Conservation (phyloP, 2,888 invertebrate genomes). For the Mechanitis messenoides region DNA sequence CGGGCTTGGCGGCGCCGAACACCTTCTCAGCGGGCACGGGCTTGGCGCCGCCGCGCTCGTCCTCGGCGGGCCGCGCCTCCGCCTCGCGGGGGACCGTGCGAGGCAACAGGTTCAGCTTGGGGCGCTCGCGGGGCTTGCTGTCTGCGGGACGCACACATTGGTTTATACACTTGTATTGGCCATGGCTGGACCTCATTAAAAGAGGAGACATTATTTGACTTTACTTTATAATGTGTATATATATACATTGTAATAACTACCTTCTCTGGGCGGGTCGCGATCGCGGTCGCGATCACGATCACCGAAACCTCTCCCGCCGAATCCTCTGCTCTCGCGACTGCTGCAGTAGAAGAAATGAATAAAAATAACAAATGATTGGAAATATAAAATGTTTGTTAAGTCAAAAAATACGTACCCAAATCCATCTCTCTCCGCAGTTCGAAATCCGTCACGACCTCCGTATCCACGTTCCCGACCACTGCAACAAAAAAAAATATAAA, state of each 20-base stretch:
- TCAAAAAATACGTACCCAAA: conserved; percentile 30
- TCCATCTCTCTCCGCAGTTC: conserved; percentile 58
- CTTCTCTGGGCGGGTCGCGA: conserved; percentile 62
- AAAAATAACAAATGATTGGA: neutral
- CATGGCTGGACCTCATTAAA: too few relatives aligned
- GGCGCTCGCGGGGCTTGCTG: conserved; percentile 81
- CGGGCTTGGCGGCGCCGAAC: conserved; percentile 96
- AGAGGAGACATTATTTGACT: too few relatives aligned
- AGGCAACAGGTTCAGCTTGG: conserved; percentile 87
- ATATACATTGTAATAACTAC: conserved; percentile 36
- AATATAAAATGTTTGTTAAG: neutral
- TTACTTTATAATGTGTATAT: too few relatives aligned
- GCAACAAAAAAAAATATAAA: conserved; percentile 9
- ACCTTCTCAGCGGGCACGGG: conserved; percentile 83
- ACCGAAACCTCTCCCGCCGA: conserved; percentile 61
- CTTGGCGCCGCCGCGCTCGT: conserved; percentile 47
- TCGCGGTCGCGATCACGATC: conserved; percentile 49
- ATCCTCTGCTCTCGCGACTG: conserved; percentile 61
- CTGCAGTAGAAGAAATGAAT: conserved; percentile 30
- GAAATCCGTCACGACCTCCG: conserved; percentile 67
- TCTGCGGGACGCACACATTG: conserved; percentile 32
- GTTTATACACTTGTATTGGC: neutral
- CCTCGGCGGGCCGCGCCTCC: conserved; percentile 56
- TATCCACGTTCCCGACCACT: conserved; percentile 44
- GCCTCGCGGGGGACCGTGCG: conserved; percentile 84